Conservation (phyloP, 2,113 vertebrate genomes). For the Regulus satrapa region DNA sequence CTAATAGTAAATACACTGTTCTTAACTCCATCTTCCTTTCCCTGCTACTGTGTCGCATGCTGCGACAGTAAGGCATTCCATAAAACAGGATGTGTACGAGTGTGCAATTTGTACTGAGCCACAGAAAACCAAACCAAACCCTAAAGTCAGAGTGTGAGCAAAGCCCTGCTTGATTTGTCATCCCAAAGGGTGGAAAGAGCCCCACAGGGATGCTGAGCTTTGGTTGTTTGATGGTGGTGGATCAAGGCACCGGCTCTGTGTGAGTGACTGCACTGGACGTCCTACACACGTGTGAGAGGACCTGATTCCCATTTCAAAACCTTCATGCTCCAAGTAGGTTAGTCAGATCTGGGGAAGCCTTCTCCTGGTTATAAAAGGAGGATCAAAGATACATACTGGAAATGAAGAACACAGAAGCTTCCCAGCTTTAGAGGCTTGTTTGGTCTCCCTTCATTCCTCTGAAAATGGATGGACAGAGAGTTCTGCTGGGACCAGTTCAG, state of each 20-base stretch:
- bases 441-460: background rate
- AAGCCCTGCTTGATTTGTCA: background rate
- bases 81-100: rapidly evolving
- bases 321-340: background rate
- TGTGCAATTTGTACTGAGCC: rapidly evolving
- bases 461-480: background rate
- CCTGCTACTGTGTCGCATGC: rapidly evolving
- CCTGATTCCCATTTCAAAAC: background rate
- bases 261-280: background rate
- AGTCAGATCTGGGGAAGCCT: background rate
- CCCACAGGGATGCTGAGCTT: background rate
- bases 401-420: background rate
- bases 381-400: background rate
- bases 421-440: background rate
- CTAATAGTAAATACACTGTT: background rate
- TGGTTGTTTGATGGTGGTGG: background rate
- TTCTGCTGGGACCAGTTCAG: background rate
- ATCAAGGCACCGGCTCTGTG: rapidly evolving
- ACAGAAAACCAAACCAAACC: background rate
- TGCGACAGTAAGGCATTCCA: background rate
- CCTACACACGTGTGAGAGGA: background rate
- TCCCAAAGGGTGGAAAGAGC: background rate
- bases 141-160: background rate
- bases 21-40: background rate
- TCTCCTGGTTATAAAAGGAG: background rate